Conservation (phyloP, 2,888 invertebrate species). For the Rambutsinella grinnellia region DNA sequence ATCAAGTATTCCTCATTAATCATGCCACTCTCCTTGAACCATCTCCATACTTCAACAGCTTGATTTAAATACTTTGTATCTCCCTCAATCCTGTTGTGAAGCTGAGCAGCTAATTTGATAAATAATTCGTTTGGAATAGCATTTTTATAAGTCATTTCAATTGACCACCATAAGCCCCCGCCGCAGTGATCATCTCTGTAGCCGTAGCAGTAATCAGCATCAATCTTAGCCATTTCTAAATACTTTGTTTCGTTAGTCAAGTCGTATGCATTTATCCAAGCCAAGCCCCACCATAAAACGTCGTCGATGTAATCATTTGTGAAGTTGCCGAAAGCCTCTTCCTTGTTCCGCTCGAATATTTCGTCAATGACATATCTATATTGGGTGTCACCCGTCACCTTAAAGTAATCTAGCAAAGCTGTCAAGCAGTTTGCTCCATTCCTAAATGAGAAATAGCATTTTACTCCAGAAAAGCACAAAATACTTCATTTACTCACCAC, state of each 20-base stretch:
- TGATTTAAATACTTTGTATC: constrained; percentile 48
- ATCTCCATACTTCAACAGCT: constrained; percentile 57
- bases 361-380: constrained; percentile 57
- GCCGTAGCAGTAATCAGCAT: constrained; percentile 58
- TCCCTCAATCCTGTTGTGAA: constrained; percentile 60
- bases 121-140: constrained; percentile 62
- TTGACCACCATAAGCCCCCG: constrained; percentile 57
- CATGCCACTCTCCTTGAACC: constrained; percentile 60
- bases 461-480: too few species aligned
- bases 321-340: constrained; percentile 51
- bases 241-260: constrained; percentile 57
- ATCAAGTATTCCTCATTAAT: constrained; percentile 59
- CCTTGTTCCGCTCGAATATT: constrained; percentile 58
- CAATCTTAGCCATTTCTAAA: constrained; percentile 60
- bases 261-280: constrained; percentile 58
- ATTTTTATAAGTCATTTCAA: constrained; percentile 52
- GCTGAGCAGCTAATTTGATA: constrained; percentile 59
- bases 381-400: constrained; percentile 28
- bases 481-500: constrained; percentile 53
- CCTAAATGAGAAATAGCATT: too few species aligned
- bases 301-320: constrained; percentile 58
- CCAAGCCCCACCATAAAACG: constrained; percentile 61
- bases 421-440: constrained; percentile 59
- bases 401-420: constrained; percentile 57
- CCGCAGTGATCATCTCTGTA: constrained; percentile 56